These are phyloP conservation scores for Meteorus cinctellus DNA, from an alignment of 2,888 invertebrate genomes.

Conservation along the genomic window DNA sequence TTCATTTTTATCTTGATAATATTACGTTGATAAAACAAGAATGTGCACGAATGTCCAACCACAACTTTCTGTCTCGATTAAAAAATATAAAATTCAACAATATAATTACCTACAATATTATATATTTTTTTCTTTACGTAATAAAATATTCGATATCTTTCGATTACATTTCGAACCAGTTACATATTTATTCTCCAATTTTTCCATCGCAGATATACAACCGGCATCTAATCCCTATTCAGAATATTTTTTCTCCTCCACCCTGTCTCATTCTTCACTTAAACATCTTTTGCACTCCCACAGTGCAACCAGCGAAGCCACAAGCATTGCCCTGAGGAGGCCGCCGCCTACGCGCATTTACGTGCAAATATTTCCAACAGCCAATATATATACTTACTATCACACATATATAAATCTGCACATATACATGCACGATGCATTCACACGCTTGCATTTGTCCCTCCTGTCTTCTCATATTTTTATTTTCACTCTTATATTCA, in stretches of 20 bases:
- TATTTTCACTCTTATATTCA: slow-evolving; percentile 1
- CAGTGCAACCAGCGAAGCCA: neutral
- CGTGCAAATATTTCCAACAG: slow-evolving; percentile 11
- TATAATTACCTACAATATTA: too few species aligned
- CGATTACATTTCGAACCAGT: too few species aligned
- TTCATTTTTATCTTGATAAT: slow-evolving; percentile 20
- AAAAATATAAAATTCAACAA: too few species aligned
- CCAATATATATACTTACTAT: neutral
- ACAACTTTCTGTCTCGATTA: too few species aligned
- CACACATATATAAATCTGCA: neutral
- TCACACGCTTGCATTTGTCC: slow-evolving; percentile 25
- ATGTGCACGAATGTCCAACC: too few species aligned
- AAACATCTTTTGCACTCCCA: neutral
- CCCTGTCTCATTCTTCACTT: neutral
- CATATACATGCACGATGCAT: slow-evolving; percentile 15
- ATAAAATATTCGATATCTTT: too few species aligned
- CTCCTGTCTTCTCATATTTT: slow-evolving; percentile 9
- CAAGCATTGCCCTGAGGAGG: slow-evolving; percentile 28
- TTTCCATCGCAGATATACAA: too few species aligned
- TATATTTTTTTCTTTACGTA: too few species aligned
- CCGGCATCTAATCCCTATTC: neutral
- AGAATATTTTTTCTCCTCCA: neutral
- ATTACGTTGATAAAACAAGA: too few species aligned
- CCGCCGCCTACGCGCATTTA: slow-evolving; percentile 34
- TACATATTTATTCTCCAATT: too few species aligned